These are phyloP conservation scores for Harlomillsia oculata DNA, from an alignment of 1,140 invertebrate species.

Conservation along the genomic window DNA sequence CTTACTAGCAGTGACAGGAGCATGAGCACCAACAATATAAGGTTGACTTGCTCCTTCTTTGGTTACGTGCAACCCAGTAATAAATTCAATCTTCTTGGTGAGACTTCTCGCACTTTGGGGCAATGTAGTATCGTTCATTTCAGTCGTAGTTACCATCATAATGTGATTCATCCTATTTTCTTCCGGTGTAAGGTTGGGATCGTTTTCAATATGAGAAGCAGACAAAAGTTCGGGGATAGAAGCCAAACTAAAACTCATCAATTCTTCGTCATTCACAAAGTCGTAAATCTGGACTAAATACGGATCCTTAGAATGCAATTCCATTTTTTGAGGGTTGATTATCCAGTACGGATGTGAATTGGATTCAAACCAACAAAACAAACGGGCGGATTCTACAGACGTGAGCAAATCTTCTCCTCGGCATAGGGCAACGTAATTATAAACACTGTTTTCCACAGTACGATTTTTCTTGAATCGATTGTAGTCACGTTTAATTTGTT, in stretches of 20 bases:
- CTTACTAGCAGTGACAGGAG: no score
- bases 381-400: background rate
- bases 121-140: background rate
- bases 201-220: background rate
- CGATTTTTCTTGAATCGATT: background rate
- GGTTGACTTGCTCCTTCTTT: background rate
- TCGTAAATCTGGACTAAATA: constrained; percentile 13
- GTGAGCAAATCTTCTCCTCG: background rate
- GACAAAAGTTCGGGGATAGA: background rate
- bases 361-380: constrained; percentile 15
- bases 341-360: constrained; percentile 12
- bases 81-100: constrained; percentile 11
- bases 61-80: constrained; percentile 11
- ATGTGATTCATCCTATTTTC: background rate
- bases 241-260: background rate
- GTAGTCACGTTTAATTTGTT: background rate
- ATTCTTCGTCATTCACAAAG: background rate
- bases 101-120: background rate
- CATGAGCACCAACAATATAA: no score
- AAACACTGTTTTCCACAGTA: background rate
- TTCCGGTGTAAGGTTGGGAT: background rate
- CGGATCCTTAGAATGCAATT: background rate
- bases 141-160: background rate
- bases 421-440: background rate
- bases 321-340: constrained; percentile 18